These are phyloP conservation scores for Cordylochernes scorpioides DNA, from an alignment of 2,888 invertebrate genomes.

Conservation along the genomic window DNA sequence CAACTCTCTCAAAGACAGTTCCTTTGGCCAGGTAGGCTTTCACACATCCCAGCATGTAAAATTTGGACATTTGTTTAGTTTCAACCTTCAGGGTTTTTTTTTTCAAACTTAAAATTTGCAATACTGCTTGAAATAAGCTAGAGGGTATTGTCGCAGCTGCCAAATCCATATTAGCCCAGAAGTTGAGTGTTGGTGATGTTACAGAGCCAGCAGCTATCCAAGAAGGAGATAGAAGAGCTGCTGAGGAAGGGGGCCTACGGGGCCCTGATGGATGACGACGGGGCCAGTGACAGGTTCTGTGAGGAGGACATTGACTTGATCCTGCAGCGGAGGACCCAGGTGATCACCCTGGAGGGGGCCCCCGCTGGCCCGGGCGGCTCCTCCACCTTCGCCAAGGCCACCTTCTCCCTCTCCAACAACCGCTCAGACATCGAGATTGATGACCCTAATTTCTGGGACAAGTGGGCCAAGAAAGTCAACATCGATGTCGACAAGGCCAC, in stretches of 20 bases:
- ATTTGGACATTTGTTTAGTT: conserved; percentile 4
- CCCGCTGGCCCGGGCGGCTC: conserved; percentile 51
- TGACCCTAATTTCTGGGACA: conserved; percentile 99
- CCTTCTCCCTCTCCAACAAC: conserved; percentile 81
- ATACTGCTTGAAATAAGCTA: too few relatives aligned
- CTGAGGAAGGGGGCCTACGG: conserved; percentile 89
- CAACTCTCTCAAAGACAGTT: conserved; percentile 35
- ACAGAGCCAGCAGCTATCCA: conserved; percentile 33
- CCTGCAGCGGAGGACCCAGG: conserved; percentile 71
- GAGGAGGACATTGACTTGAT: conserved; percentile 99
- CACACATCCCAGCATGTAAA: background rate
- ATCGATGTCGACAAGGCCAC: conserved; percentile 55
- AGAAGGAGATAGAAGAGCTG: conserved; percentile 91
- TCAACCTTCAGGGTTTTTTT: too few relatives aligned
- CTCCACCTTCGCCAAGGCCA: conserved; percentile 80
- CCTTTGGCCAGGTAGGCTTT: conserved; percentile 21
- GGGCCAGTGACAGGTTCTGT: conserved; percentile 93
- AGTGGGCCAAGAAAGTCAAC: conserved; percentile 98
- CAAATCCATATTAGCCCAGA: too few relatives aligned
- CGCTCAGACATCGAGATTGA: conserved; percentile 95
- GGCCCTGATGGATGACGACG: conserved; percentile 95
- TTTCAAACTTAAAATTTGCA: too few relatives aligned
- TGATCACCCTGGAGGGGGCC: conserved; percentile 86
- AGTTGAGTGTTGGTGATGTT: too few relatives aligned
- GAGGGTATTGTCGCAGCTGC: too few relatives aligned